phyloP scores from a whole-genome alignment of 2,113 vertebrate genomes.

The Protobothrops flavoviridis region DNA sequence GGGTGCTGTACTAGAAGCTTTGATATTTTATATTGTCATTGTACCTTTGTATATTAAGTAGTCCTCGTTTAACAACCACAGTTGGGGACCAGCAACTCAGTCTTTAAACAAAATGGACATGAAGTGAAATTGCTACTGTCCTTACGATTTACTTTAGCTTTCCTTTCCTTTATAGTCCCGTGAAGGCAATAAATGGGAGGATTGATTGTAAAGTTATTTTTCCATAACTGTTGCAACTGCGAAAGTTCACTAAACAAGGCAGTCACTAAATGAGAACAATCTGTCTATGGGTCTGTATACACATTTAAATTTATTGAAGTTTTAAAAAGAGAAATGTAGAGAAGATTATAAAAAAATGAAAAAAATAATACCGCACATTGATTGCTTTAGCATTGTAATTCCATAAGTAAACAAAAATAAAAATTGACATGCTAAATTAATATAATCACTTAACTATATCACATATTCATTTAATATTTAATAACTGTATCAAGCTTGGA shows the following conservation, averaged over 20 bases:
- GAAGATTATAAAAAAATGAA: background rate
- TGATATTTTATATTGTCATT: background rate
- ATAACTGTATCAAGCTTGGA: background rate
- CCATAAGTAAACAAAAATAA: background rate
- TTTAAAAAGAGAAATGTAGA: background rate
- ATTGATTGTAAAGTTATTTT: background rate
- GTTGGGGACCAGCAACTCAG: background rate
- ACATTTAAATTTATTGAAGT: background rate
- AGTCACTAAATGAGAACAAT: background rate
- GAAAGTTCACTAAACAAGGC: background rate
- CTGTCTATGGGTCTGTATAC: background rate
- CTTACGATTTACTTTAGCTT: background rate
- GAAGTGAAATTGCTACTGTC: background rate
- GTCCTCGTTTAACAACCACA: background rate
- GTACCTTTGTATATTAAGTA: background rate
- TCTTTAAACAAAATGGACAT: background rate
- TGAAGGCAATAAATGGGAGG: background rate
- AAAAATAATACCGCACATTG: background rate
- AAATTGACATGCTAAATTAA: background rate
- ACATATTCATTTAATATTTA: background rate
- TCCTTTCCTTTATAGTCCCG: background rate
- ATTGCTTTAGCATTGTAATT: background rate
- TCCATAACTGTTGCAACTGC: background rate
- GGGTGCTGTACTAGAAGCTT: background rate
- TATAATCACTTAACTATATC: background rate